Percentiles rank a stretch among this genome's conserved stretches.
Conservation (phyloP, 2,797 vertebrate genomes). For the Pseudocheirus occidentalis region DNA sequence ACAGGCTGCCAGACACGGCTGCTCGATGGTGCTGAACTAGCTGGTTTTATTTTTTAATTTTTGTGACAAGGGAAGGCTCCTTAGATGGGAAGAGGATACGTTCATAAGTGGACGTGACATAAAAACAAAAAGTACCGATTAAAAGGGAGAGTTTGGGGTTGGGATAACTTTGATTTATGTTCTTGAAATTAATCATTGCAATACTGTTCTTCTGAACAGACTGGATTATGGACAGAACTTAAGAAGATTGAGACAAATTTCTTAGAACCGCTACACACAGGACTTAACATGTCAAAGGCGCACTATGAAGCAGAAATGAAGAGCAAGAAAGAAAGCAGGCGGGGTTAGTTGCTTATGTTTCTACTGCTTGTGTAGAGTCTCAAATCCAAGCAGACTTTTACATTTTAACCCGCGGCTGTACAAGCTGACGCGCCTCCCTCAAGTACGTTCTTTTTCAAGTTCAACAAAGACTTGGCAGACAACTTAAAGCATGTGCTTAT, state of each 20-base stretch:
- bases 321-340: conserved; percentile 88
- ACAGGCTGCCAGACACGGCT: background rate
- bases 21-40: background rate
- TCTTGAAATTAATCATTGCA: background rate
- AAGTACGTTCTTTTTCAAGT: background rate
- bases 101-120: background rate
- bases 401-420: background rate
- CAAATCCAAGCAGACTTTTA: conserved; percentile 53
- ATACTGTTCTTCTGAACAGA: conserved; percentile 77
- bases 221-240: conserved; percentile 89
- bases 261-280: conserved; percentile 89
- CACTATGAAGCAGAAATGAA: conserved; percentile 92
- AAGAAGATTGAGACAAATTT: conserved; percentile 88
- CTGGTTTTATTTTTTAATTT: background rate
- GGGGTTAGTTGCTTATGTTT: conserved; percentile 81
- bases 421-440: conserved; percentile 15
- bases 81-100: background rate
- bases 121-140: background rate
- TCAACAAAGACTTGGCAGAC: conserved; percentile 50
- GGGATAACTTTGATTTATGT: background rate
- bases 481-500: conserved; percentile 26
- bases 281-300: conserved; percentile 92
- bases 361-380: conserved; percentile 41
- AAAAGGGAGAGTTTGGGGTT: background rate
- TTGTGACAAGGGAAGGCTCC: background rate